Evolutionary conservation across 2,888 invertebrate species (phyloP), one percentile per base, ranked within the genome.

Genomic region (Cabera pusaria): DNA sequence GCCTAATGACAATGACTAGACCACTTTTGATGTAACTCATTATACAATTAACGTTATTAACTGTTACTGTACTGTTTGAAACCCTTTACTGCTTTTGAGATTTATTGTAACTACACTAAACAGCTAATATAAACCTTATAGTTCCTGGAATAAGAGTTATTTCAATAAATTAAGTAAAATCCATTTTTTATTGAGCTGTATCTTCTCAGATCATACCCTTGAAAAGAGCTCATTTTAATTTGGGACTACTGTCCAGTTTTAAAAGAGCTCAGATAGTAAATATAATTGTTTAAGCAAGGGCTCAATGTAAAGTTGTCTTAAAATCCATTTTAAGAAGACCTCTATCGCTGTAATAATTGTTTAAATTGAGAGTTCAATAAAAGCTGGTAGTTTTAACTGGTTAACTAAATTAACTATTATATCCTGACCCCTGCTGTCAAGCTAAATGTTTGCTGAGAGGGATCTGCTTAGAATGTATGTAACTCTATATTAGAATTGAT

Each of bases 11-110:
- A 27, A 35, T 35, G 24, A 26, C 31, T 27, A 27, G 29, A 22
- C 27, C 37, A 38, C 7, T 22, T 39, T 22, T 19, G 21, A 19
- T 21, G 18, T 7, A 25, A 23, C 49, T 56, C 38, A 59, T 59
- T 57, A 56, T 27, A 47, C 56, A 54, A 55, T 61, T 55, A 55
- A 48, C 43, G 34, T 36, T 42, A 43, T 55, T 59, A 44, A 29
- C 36, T 38, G 37, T n/a, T 39, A 32, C 36, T 25, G 36, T 31
- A 32, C 37, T 44, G 49, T 37, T 52, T 57, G 49, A 49, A 46
- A 39, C 16, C 25, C 24, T 16, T 28, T 28, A 10, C n/a, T n/a
- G n/a, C 14, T 2, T 14, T 14, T 3, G 14, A 18, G 35, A 35
- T 35, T 35, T 35, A 35, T 35, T 23, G 8, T 10, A n/a, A 6